phyloP scores from a whole-genome alignment of 2,113 vertebrate genomes.

The Seriola rivoliana region DNA sequence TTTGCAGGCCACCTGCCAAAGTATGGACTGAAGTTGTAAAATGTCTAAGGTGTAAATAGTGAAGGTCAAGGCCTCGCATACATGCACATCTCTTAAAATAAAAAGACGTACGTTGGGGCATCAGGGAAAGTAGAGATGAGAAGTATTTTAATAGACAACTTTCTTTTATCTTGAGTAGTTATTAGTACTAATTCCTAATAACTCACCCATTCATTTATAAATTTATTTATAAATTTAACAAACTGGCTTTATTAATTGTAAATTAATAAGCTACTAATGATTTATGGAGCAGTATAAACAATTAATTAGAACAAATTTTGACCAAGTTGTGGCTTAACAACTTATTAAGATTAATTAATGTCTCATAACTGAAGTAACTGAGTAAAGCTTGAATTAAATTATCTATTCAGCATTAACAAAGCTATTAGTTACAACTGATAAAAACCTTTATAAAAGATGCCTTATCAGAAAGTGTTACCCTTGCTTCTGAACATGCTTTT shows the following conservation, averaged over 20 bases:
- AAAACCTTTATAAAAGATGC: too few relatives aligned
- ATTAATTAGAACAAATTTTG: background rate
- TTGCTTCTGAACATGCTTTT: too few relatives aligned
- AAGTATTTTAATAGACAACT: background rate
- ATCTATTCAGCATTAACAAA: too few relatives aligned
- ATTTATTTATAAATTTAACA: background rate
- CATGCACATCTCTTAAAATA: constrained; percentile 41
- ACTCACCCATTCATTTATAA: background rate
- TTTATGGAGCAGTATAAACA: background rate
- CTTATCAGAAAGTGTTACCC: background rate
- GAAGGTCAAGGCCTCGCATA: constrained; percentile 34
- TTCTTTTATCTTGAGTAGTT: background rate
- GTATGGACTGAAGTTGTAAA: constrained; percentile 37
- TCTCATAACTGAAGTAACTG: background rate
- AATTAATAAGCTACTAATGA: background rate
- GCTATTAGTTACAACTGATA: too few relatives aligned
- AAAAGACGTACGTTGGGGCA: constrained; percentile 2
- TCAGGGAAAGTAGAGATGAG: constrained; percentile 9
- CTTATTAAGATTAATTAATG: background rate
- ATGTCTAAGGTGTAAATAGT: constrained; percentile 30
- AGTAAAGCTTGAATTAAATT: too few relatives aligned
- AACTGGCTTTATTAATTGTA: background rate
- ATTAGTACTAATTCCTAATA: background rate
- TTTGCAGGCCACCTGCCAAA: constrained; percentile 37
- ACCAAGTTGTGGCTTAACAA: background rate